These are phyloP conservation scores for Phymatocera aterrima DNA, from an alignment of 2,888 invertebrate species.

Conservation along the genomic window DNA sequence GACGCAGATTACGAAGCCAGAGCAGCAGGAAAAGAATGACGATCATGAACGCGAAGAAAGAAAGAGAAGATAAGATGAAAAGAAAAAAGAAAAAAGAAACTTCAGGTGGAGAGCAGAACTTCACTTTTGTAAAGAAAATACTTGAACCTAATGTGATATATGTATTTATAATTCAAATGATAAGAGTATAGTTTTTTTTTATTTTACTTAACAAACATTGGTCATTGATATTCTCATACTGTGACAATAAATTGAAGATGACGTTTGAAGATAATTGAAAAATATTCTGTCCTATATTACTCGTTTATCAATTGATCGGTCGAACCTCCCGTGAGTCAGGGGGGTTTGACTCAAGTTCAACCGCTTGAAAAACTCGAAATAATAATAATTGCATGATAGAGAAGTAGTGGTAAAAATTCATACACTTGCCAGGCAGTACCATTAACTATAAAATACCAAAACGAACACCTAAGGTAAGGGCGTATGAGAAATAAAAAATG, in stretches of 20 bases:
- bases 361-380: neutral
- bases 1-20: neutral
- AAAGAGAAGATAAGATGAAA: neutral
- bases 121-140: too few relatives aligned
- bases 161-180: neutral
- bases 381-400: neutral
- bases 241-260: neutral
- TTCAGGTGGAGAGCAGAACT: neutral
- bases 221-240: neutral
- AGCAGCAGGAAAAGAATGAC: conserved; percentile 2
- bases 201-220: neutral
- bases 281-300: neutral
- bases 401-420: neutral
- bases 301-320: conserved; percentile 1
- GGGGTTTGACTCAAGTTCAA: conserved; percentile 2
- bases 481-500: neutral
- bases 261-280: neutral
- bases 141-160: neutral
- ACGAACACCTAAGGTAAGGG: neutral
- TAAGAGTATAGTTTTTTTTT: neutral
- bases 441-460: neutral
- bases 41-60: neutral
- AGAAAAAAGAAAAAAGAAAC: neutral
- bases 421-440: neutral
- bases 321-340: conserved; percentile 19